Evolutionary conservation across 2,797 vertebrate genomes (phyloP).

Genomic region (Pseudocheirus occidentalis): DNA sequence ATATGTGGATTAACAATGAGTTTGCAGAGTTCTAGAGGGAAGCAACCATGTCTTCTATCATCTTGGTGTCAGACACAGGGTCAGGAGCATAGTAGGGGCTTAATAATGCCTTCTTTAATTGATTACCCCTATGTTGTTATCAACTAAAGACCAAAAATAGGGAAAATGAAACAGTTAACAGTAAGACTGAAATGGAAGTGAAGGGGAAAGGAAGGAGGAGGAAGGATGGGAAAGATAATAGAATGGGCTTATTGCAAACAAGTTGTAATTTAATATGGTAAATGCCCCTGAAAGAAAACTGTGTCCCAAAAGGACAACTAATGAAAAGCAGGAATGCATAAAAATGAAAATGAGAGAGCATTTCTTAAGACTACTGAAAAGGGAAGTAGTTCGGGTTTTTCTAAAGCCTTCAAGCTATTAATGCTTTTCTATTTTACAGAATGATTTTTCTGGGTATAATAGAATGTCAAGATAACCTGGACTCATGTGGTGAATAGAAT

Average conservation of each 20-base stretch:
- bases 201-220: background rate
- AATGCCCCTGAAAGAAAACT: background rate
- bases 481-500: background rate
- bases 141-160: background rate
- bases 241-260: background rate
- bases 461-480: background rate
- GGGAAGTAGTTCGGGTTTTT: background rate
- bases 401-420: background rate
- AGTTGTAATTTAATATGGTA: background rate
- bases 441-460: background rate
- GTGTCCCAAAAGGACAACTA: background rate
- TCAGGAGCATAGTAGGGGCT: background rate
- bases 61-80: background rate
- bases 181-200: background rate
- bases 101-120: background rate
- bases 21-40: background rate
- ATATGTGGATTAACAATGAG: background rate
- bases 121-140: background rate
- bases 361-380: background rate
- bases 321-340: background rate
- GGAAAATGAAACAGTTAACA: background rate
- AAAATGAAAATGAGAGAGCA: background rate
- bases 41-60: background rate
- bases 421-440: background rate
- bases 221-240: background rate